These are phyloP conservation scores for Oeneis ivallda DNA, from an alignment of 2,888 invertebrate genomes.

Conservation along the genomic window DNA sequence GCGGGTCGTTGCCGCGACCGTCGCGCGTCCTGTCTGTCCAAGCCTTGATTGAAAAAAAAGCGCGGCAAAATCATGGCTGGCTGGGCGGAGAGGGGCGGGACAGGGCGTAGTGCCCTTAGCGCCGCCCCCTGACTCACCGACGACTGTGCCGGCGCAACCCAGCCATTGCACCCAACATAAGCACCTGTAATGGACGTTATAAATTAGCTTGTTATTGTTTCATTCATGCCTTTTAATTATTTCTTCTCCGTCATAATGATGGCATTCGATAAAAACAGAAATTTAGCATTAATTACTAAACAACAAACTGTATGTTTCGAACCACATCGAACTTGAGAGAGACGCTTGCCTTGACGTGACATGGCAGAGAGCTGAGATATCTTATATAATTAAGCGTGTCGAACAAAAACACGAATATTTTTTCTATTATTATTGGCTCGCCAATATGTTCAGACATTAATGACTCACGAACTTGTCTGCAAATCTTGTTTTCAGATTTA, in stretches of 20 bases:
- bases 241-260: background rate
- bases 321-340: constrained; percentile 18
- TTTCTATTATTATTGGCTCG: constrained; percentile 36
- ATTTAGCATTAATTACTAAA: background rate
- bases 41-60: constrained; percentile 66
- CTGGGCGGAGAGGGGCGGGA: constrained; percentile 66
- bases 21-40: background rate
- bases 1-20: background rate
- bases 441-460: constrained; percentile 33
- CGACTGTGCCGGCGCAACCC: constrained; percentile 51
- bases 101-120: constrained; percentile 77
- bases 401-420: constrained; percentile 33
- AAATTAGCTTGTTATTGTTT: constrained; percentile 23
- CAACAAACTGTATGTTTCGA: background rate
- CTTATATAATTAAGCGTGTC: constrained; percentile 33
- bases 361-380: constrained; percentile 26
- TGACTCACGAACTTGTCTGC: constrained; percentile 42
- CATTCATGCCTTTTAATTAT: constrained; percentile 9
- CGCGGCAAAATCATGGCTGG: constrained; percentile 74
- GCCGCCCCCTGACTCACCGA: constrained; percentile 72
- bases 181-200: constrained; percentile 28
- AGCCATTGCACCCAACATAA: constrained; percentile 36
- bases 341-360: constrained; percentile 24
- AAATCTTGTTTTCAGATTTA: constrained; percentile 40
- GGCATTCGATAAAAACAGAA: background rate